Conservation (phyloP, 2,888 invertebrate genomes). For the Hyposoter dolosus region DNA sequence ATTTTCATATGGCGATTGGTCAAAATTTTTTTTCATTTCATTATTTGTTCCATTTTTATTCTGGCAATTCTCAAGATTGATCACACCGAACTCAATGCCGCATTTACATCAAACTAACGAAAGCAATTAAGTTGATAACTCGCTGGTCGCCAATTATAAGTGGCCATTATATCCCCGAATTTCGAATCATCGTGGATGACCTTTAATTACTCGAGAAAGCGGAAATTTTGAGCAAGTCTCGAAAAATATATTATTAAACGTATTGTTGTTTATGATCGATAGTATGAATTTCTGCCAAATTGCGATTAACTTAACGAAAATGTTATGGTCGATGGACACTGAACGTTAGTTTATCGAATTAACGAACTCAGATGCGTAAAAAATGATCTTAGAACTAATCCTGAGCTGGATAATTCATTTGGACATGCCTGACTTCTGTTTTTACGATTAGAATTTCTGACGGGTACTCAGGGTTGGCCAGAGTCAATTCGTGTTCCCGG, state of each 20-base stretch:
- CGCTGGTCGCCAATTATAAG: conserved; percentile 67
- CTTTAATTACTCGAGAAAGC: too few species aligned
- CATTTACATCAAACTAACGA: conserved; percentile 24
- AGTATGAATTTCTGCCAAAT: neutral
- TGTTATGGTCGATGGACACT: neutral
- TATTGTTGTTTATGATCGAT: neutral
- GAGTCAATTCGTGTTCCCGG: conserved; percentile 35
- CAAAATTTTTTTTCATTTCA: neutral
- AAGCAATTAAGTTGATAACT: conserved; percentile 60
- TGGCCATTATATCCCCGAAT: conserved; percentile 57
- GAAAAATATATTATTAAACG: neutral
- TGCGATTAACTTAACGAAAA: neutral
- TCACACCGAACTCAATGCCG: neutral
- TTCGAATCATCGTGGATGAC: conserved; percentile 51
- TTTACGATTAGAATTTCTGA: conserved; percentile 38
- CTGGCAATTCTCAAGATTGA: neutral
- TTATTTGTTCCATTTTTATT: neutral
- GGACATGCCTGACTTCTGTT: conserved; percentile 22
- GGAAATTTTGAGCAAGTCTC: neutral
- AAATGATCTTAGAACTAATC: neutral
- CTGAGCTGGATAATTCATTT: conserved; percentile 12
- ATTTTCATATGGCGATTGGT: neutral
- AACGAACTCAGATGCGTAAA: neutral
- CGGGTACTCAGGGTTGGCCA: conserved; percentile 30
- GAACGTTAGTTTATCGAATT: neutral